A percentile compares a stretch with the other conserved stretches of the same genome.
These are phyloP conservation scores for Eulemur rubriventer DNA, from an alignment of 2,797 vertebrate genomes.

Conservation along the genomic window DNA sequence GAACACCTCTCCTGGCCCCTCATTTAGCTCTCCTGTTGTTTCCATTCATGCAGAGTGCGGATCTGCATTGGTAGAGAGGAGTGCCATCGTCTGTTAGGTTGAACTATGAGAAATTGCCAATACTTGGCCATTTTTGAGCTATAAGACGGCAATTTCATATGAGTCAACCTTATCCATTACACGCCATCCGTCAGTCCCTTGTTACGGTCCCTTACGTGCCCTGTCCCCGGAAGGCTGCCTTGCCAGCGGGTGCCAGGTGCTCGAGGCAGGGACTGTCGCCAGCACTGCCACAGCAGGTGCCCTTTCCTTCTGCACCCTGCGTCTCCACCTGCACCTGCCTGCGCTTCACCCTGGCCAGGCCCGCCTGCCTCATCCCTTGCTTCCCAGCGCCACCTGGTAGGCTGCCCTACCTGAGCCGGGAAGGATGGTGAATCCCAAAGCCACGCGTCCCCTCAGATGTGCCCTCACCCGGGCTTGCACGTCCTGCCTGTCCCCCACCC, in stretches of 20 bases:
- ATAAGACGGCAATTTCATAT: background rate
- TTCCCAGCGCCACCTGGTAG: background rate
- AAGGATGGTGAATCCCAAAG: background rate
- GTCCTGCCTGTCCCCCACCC: background rate
- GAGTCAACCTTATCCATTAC: background rate
- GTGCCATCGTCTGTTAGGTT: background rate
- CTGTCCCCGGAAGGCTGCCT: background rate
- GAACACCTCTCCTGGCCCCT: background rate
- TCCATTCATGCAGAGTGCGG: background rate
- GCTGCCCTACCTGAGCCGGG: background rate
- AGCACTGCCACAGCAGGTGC: too few relatives aligned
- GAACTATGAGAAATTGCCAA: background rate
- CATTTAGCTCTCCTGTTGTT: too few relatives aligned
- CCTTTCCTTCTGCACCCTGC: background rate
- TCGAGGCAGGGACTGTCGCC: rapidly evolving
- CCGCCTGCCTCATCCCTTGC: rapidly evolving
- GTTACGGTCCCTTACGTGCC: background rate
- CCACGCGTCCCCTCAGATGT: rapidly evolving
- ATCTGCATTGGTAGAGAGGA: too few relatives aligned
- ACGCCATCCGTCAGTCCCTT: background rate
- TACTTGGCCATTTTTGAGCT: background rate
- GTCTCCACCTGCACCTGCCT: background rate
- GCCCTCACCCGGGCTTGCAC: background rate
- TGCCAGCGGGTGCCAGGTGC: background rate
- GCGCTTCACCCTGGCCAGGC: background rate